Evolutionary conservation across 2,888 invertebrate genomes (phyloP).

Genomic region (Polymixis flavicincta): DNA sequence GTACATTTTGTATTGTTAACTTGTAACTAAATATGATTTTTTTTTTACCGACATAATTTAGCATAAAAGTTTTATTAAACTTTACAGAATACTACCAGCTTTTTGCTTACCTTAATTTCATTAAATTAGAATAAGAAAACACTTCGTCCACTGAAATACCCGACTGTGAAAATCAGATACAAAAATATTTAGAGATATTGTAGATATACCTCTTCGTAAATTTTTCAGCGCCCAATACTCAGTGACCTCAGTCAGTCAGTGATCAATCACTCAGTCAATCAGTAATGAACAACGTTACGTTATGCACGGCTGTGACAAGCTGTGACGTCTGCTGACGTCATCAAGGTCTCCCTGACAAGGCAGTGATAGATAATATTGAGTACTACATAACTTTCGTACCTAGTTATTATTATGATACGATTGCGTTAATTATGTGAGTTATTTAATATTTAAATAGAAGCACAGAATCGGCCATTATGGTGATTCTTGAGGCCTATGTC

Average conservation of each 20-base stretch:
- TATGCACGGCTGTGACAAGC: slow-evolving; percentile 35
- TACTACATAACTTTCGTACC: not conserved
- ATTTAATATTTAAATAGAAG: not conserved
- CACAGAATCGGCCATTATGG: too few species aligned
- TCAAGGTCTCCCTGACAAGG: slow-evolving; percentile 25
- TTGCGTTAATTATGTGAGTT: not conserved
- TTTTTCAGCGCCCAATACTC: not conserved
- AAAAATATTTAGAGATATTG: not conserved
- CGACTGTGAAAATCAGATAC: not conserved
- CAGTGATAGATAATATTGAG: not conserved
- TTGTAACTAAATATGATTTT: not conserved
- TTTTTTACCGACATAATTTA: not conserved
- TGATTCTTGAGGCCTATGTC: too few species aligned
- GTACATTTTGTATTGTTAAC: not conserved
- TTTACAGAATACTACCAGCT: not conserved
- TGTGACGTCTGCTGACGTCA: slow-evolving; percentile 40
- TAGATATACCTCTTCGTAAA: not conserved
- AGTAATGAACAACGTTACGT: slow-evolving; percentile 16
- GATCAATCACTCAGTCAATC: slow-evolving; percentile 40
- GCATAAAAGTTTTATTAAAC: not conserved
- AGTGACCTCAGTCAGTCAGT: slow-evolving; percentile 23
- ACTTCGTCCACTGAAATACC: not conserved
- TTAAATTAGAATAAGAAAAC: not conserved
- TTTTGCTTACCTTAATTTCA: not conserved
- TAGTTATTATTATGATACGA: not conserved